Base-by-base conservation (phyloP, 1,140 invertebrate species). In the Drosophila busckii region DNA sequence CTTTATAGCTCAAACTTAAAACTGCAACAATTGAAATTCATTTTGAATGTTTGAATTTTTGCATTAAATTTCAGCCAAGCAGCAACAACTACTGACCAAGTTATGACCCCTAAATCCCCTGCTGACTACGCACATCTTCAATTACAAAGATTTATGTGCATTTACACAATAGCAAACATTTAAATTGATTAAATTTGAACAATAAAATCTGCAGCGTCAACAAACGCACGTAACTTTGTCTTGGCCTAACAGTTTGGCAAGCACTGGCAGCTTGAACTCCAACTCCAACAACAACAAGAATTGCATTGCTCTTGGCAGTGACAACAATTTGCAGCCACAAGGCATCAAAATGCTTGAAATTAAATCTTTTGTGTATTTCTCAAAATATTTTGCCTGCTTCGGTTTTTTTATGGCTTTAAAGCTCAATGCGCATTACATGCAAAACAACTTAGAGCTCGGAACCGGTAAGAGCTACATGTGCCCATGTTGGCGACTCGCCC, bases 111-210 rank as follows among this genome's bases (percentile, higher is more conserved):
- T n/a, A n/a, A n/a, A n/a, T n/a, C n/a, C n/a, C n/a, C n/a, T n/a
- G n/a, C n/a, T n/a, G n/a, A n/a, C n/a, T n/a, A n/a, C n/a, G n/a
- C n/a, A n/a, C n/a, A n/a, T n/a, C n/a, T n/a, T n/a, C n/a, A 34
- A 58, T 44, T 25, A 52, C 32, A 46, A 28, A 23, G 63, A 66
- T 66, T 63, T 62, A 66, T 61, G 45, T n/a, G 20, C 34, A 19
- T 56, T 56, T 66, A 50, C 23, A 9, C 44, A 32, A 23, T 37
- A 26, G 34, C 29, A 35, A 61, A 45, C 44, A 52, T 44, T 60
- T 53, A 41, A 80, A 80, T 82, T 78, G 73, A 64, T 64, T 80
- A 13, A 69, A 80, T 45, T 65, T 63, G 54, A 16, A 41, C 60
- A 44, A 63, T 56, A 17, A 23, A 20, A 38, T 26, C 25, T 12